Conservation (phyloP, 2,797 vertebrate species). For the Aldrovandia affinis region DNA sequence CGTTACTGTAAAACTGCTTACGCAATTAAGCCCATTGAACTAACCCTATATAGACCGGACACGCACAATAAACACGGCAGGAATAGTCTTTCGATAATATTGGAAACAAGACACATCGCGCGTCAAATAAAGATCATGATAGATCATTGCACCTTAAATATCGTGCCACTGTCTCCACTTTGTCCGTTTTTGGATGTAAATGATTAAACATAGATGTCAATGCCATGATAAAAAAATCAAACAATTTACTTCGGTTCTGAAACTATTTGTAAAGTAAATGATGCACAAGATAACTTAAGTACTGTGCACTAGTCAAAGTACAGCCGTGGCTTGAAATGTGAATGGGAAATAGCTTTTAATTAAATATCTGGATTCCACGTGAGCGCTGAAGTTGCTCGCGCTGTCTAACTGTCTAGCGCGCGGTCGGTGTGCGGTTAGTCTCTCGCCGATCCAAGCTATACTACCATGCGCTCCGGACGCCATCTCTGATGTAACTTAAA, state of each 20-base stretch:
- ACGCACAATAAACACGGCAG: not conserved
- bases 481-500: not conserved
- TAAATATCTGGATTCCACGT: not conserved
- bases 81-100: slow-evolving; percentile 1
- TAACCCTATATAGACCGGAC: not conserved
- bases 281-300: not conserved
- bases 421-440: not conserved
- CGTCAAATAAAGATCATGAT: no score
- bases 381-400: not conserved
- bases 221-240: not conserved
- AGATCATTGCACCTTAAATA: not conserved
- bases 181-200: no score
- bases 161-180: not conserved
- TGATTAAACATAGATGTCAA: not conserved
- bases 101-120: not conserved
- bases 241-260: not conserved
- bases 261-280: not conserved
- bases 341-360: not conserved
- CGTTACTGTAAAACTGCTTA: slow-evolving; percentile 25
- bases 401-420: not conserved
- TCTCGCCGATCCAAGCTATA: not conserved
- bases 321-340: no score
- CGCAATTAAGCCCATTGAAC: slow-evolving; percentile 34
- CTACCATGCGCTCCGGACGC: not conserved
- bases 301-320: not conserved